Evolutionary conservation across 1,140 invertebrate genomes (phyloP), one percentile per base, ranked within the genome.

Genomic region (Sitophilus oryzae): DNA sequence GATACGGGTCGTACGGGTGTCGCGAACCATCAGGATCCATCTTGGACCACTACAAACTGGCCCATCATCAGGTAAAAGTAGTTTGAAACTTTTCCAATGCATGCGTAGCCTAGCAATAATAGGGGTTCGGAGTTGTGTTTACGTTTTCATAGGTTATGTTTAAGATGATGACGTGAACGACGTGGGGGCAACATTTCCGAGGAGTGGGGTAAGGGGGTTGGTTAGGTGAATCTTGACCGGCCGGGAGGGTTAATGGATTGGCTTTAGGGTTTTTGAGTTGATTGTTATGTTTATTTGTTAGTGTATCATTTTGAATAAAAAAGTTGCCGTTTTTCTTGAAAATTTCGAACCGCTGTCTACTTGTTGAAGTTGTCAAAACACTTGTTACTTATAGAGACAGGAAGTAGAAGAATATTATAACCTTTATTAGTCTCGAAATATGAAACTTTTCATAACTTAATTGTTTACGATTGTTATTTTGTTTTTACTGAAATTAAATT

Each of bases 101-200:
- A 50, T 43, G 40, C 45, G 38, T 44, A 44, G 36, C 53, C n/a
- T 46, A 25, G 14, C 16, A 15, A 14, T 18, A 19, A 42, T 36
- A 44, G 38, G 46, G 11, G 20, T n/a, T n/a, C 38, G 38, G 11
- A 22, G 20, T 34, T 42, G n/a, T 51, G 49, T 52, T 52, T 58
- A 43, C 49, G 48, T 57, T 47, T 58, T 56, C 47, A 49, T 53
- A 57, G 51, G 45, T 53, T 58, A 56, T 58, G 53, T 58, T 59
- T 58, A 58, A 48, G 50, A 57, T 52, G n/a, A n/a, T n/a, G 48
- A 52, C 41, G 38, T 46, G 56, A 18, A 18, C 15, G 40, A 23
- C 42, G 56, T 42, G 15, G 30, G 14, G 37, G 19, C n/a, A 42
- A 40, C 9, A 37, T 36, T 47, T 19, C 5, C 19, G 35, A 16